Base-by-base conservation (phyloP, 2,797 vertebrate species). In the Fistularia commersonii region DNA sequence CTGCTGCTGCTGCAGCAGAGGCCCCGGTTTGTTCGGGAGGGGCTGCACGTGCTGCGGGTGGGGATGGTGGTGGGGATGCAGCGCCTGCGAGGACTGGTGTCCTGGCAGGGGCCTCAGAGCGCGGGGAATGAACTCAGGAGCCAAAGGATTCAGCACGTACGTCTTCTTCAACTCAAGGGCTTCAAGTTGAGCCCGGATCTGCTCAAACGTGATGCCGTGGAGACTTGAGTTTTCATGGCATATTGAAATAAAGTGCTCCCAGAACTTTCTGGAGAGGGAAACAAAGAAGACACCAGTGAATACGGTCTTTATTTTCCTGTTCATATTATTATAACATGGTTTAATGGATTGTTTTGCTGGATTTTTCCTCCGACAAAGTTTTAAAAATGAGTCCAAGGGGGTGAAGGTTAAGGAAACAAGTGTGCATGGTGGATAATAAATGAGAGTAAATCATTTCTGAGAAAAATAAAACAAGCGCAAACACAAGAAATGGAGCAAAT, bases 151-250 rank as follows among this genome's bases (percentile, higher is more conserved):
- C 79, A 99, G 87, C 66, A 99, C 97, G 0, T 99, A 99, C 1
- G 97, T 98, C 90, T 99, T 99, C 92, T 99, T 99, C 42, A 99
- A 89, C 89, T 99, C 97, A 77, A 99, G 85, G 72, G 96, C 97
- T 82, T 98, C 96, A 74, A 99, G 83, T 86, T 99, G 96, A 79
- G 95, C 89, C 83, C 96, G 98, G 82, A 99, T 98, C 90, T 98
- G 96, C 76, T 99, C 94, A 68, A 96, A 97, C 3, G 95, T 98
- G 91, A 98, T 99, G 75, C 97, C 97, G 1, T 99, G 96, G 37
- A 99, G 93, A 78, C 97, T 99, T n/a, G 90, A 77, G 54, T 98
- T 98, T 84, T 96, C 93, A 6, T 99, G 94, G 83, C 97, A 99
- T 52, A 98, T 91, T 63, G 93, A 93, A 86, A 99, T 92, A 88